Evolutionary conservation across 2,113 vertebrate species (phyloP).

Genomic region (Grus americana): DNA sequence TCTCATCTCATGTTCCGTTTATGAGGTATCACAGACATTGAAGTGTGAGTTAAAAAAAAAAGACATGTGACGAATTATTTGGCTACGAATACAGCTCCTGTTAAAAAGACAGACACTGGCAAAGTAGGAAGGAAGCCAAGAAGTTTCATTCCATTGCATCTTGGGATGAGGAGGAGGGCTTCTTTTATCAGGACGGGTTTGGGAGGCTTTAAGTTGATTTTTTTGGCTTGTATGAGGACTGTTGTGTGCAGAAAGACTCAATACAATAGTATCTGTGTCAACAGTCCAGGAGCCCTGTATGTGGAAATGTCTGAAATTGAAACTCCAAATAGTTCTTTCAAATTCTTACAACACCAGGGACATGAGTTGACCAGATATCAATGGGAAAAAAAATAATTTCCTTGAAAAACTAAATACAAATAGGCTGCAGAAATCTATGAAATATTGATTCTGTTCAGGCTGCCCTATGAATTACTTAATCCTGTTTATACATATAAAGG

Average conservation of each 20-base stretch:
- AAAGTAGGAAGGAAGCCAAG: neutral
- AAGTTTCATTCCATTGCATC: neutral
- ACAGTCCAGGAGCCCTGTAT: fast-evolving
- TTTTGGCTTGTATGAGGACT: neutral
- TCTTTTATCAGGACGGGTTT: neutral
- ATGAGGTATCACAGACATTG: neutral
- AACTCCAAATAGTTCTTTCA: neutral
- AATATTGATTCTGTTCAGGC: neutral
- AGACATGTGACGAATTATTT: neutral
- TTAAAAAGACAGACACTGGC: neutral
- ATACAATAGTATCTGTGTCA: neutral
- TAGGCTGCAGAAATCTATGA: neutral
- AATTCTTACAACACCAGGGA: neutral
- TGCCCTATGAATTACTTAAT: neutral
- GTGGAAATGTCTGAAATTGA: neutral
- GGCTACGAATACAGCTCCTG: neutral
- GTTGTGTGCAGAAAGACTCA: neutral
- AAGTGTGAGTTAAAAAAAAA: neutral
- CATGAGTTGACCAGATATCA: neutral
- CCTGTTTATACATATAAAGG: neutral
- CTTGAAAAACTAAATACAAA: neutral
- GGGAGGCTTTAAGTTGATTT: neutral
- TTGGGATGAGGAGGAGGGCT: neutral
- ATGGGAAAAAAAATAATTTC: neutral
- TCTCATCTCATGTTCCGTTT: neutral